These are phyloP conservation scores for Leptoclinus maculatus DNA, from an alignment of 2,797 vertebrate genomes.

Conservation along the genomic window DNA sequence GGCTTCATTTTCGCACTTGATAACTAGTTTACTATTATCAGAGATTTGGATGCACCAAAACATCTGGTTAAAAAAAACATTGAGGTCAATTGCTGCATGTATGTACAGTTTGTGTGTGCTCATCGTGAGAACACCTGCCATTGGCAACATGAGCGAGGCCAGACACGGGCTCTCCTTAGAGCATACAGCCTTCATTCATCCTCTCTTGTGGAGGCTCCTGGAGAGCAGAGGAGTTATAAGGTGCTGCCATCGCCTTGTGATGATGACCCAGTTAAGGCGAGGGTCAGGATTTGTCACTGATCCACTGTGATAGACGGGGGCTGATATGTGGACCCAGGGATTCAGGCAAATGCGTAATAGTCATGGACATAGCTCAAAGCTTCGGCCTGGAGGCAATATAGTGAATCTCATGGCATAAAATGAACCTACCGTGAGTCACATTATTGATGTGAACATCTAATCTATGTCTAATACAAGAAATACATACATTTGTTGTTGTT, in stretches of 20 bases:
- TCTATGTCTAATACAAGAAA: constrained; percentile 1
- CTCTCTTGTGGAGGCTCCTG: constrained; percentile 6
- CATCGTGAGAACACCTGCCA: constrained; percentile 7
- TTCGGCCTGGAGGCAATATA: constrained; percentile 13
- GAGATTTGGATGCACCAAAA: neutral
- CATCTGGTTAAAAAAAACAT: neutral
- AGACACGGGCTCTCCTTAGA: neutral
- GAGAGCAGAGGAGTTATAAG: constrained; percentile 14
- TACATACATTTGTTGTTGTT: neutral
- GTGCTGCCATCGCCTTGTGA: constrained; percentile 18
- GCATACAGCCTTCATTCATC: constrained; percentile 18
- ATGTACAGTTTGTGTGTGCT: neutral
- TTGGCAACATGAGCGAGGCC: neutral
- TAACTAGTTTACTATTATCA: neutral
- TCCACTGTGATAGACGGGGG: constrained; percentile 45
- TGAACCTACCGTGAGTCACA: neutral
- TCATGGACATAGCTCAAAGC: constrained; percentile 1
- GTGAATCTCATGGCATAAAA: constrained; percentile 8
- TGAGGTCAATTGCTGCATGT: neutral
- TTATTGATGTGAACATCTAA: constrained; percentile 9
- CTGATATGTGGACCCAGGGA: constrained; percentile 29
- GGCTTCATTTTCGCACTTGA: neutral
- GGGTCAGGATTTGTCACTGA: constrained; percentile 51
- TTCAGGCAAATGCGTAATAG: constrained; percentile 15
- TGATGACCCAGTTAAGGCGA: constrained; percentile 56